A percentile compares a stretch with the other conserved stretches of the same genome.
Evolutionary conservation across 2,797 vertebrate genomes (phyloP).

Genomic region (Trachurus trachurus): DNA sequence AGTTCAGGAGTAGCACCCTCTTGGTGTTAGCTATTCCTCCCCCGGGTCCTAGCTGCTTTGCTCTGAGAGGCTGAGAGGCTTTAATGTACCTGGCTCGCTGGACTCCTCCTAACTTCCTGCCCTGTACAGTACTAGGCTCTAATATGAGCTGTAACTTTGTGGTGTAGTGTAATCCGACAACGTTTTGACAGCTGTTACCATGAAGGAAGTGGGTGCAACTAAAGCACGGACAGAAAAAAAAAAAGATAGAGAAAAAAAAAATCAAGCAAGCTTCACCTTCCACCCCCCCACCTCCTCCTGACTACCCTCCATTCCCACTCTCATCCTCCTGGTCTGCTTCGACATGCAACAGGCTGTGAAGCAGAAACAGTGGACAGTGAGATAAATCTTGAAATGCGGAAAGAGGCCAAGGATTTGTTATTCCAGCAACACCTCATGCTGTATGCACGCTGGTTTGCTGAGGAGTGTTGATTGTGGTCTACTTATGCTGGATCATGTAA

Average conservation of each 20-base stretch:
- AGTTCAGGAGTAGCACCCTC: conserved; percentile 70
- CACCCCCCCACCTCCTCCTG: conserved; percentile 27
- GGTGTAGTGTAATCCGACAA: conserved; percentile 84
- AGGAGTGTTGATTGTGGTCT: conserved; percentile 52
- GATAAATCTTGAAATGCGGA: conserved; percentile 60
- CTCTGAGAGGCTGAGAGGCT: conserved; percentile 69
- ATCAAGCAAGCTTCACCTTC: conserved; percentile 44
- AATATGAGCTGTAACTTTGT: conserved; percentile 85
- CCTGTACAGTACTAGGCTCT: conserved; percentile 82
- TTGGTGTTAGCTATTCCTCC: conserved; percentile 75
- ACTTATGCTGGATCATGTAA: conserved; percentile 37
- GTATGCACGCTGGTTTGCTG: conserved; percentile 57
- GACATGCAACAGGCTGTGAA: conserved; percentile 43
- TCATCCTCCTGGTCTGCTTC: conserved; percentile 51
- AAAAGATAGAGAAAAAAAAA: conserved; percentile 46
- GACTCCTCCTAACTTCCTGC: conserved; percentile 80
- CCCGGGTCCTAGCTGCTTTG: conserved; percentile 64
- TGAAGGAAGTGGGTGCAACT: conserved; percentile 90
- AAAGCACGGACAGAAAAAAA: conserved; percentile 75
- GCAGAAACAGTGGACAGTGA: conserved; percentile 49
- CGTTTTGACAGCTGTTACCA: conserved; percentile 93
- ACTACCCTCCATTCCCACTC: conserved; percentile 40
- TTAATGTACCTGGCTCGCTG: conserved; percentile 66
- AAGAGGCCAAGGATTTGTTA: conserved; percentile 61
- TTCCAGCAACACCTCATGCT: conserved; percentile 49